Base-by-base conservation (phyloP, 2,113 vertebrate species). In the Mustela nigripes region DNA sequence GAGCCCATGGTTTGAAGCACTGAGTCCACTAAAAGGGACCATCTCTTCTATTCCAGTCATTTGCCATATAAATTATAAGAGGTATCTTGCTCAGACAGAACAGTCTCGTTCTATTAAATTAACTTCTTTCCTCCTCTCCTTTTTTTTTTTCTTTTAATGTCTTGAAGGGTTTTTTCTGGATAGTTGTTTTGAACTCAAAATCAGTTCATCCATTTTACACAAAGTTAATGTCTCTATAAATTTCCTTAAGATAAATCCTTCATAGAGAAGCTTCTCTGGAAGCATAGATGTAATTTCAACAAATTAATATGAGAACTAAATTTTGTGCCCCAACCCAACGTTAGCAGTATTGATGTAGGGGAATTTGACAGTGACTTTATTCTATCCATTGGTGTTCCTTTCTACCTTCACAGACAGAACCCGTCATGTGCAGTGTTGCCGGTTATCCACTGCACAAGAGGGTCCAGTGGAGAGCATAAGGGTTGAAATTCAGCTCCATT, bases 161-260 rank as follows among this genome's bases (percentile, higher is more conserved):
- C 69, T 95, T 95, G 22, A 76, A 65, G 33, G 22, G 5, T 4
- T 21, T 91, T 58, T 85, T 78, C n/a, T 71, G 60, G 56, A 67
- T 45, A 22, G n/a, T 63, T 63, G 60, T 65, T 76, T 84, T 11
- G 33, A 91, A 95, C 62, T 94, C n/a, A 94, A 80, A 82, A 76
- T 95, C 0, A 2, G 36, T 67, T 91, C 67, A 91, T 84, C 7
- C 9, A 83, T 84, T 95, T 89, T 42, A 62, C 10, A 28, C 26
- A 22, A 11, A 91, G 78, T 82, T 91, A 91, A n/a, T 91, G 31
- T 91, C 56, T 26, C 3, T 53, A n/a, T 56, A 78, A 84, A 86
- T 80, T 39, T 42, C 21, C 31, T 79, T 78, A n/a, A 79, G 48
- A 67, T 16, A 91, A 78, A 69, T 91, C 22, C 5, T 63, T 78